Evolutionary conservation across 2,797 vertebrate species (phyloP), one percentile per base, ranked within the genome.

Genomic region (Pseudochaenichthys georgianus): DNA sequence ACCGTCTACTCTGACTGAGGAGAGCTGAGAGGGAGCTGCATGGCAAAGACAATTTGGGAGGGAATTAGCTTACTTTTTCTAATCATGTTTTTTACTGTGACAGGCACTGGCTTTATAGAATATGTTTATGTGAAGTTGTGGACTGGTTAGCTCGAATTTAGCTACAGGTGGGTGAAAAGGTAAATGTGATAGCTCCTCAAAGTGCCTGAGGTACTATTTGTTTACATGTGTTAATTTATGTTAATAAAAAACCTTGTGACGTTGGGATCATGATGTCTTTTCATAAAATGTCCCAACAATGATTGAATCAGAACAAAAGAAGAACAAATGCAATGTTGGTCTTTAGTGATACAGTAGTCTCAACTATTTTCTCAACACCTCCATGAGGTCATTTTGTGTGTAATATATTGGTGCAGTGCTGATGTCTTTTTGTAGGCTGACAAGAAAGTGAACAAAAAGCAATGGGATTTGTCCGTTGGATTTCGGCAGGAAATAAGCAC

Each of bases 191-290:
- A 80, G 74, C 60, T 71, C 81, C 80, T 85, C 84, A 77, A 87
- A 90, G 87, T 88, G 86, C 84, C 88, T 86, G 85, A 81, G 87
- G 77, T 84, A 64, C 77, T 85, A 19, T 73, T 70, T 80, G 83
- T 87, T 88, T 84, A 84, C 83, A 83, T 75, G 82, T 79, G 70
- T 82, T 65, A 71, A 62, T 70, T 68, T 11, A 77, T 73, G 50
- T 67, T 64, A 86, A 87, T 87, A 84, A 87, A 88, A 81, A 74
- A 21, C 63, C 11, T 68, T 55, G 17, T 38, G 10, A 75, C 42
- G 15, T 51, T 23, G 43, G 23, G 51, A 21, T 41, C 31, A 5
- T 42, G 43, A 13, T 15, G 11, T 58, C 3, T 64, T 17, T 31
- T 43, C 17, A 71, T 23, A 42, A 59, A 10, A 23, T 50, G 23